phyloP scores from a whole-genome alignment of 2,888 invertebrate species.

The Melikaiella ostensackeni region DNA sequence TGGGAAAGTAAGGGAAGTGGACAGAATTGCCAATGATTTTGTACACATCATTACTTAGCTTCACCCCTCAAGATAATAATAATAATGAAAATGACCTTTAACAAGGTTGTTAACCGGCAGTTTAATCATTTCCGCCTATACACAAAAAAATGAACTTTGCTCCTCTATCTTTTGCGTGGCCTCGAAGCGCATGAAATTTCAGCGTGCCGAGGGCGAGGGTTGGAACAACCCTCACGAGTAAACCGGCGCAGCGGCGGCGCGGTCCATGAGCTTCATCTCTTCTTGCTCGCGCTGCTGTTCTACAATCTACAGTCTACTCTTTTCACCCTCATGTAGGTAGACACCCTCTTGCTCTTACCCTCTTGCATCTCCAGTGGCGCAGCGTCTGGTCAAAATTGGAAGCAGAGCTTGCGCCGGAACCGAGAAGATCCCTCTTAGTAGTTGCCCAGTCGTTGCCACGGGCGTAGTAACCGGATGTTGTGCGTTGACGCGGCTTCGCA shows the following conservation, averaged over 20 bases:
- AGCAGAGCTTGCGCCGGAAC: slow-evolving; percentile 73
- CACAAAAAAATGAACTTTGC: neutral
- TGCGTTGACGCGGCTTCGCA: slow-evolving; percentile 57
- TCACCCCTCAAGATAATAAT: too few species aligned
- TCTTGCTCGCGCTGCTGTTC: neutral
- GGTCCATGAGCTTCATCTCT: slow-evolving; percentile 2
- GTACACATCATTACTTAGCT: too few species aligned
- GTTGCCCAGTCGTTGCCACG: slow-evolving; percentile 75
- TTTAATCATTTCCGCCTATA: neutral
- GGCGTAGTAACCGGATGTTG: slow-evolving; percentile 75
- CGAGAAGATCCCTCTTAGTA: slow-evolving; percentile 65
- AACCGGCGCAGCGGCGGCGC: neutral
- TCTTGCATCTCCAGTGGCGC: slow-evolving; percentile 64
- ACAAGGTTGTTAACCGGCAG: neutral
- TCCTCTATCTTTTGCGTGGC: neutral
- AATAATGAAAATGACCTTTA: neutral
- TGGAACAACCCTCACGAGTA: neutral
- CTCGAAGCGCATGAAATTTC: slow-evolving; percentile 1
- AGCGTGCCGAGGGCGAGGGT: neutral
- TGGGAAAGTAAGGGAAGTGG: too few species aligned
- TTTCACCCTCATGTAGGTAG: neutral
- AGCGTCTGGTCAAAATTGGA: slow-evolving; percentile 67
- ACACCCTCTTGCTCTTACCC: slow-evolving; percentile 40
- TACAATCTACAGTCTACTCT: neutral
- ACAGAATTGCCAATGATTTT: too few species aligned